Evolutionary conservation across 2,888 invertebrate species (phyloP), one percentile per base, ranked within the genome.

Genomic region (Mesopsocus fuscifrons): DNA sequence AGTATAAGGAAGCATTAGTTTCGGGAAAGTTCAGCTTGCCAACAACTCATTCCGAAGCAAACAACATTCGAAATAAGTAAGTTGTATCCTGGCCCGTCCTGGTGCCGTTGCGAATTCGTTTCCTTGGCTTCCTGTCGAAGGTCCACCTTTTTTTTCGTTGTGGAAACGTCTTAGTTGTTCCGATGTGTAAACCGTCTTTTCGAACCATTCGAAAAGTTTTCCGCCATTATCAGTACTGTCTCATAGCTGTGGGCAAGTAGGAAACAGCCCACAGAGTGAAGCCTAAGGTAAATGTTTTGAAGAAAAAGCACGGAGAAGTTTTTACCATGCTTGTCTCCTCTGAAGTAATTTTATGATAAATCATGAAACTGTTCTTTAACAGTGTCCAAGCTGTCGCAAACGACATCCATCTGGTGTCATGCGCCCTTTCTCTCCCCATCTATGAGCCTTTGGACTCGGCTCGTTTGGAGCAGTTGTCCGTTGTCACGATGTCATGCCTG

Each of bases 371-470:
- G n/a, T n/a, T n/a, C n/a, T n/a, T n/a, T n/a, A n/a, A n/a, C 58
- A 84, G 82, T 51, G 71, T 87, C 52, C 75, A 79, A 49, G 74
- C 79, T 49, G 72, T 88, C 51, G 74, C 87, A 47, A 77, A 80
- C 47, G 92, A 92, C 58, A 77, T 92, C 47, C 74, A 73, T 46
- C 74, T 88, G 34, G 84, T 87, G 45, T 78, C 79, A 56, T 72
- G 79, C 49, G 85, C 85, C 5, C 68, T 91, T 50, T 80, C 84
- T 15, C 63, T 94, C 52, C 91, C 91, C 0, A 74, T 89, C 46
- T 62, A 91, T 43, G 91, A 92, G 58, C 91, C 92, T 0, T 66
- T 92, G 51, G 84, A 83, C 8, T 72, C 81, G 3, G 74, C 74
- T n/a, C 79, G 88, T 52, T 71, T 92, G 40, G 73, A 77, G 45